Evolutionary conservation across 1,140 invertebrate genomes (phyloP), one percentile per base, ranked within the genome.

Genomic region (Bradynema listronoti): DNA sequence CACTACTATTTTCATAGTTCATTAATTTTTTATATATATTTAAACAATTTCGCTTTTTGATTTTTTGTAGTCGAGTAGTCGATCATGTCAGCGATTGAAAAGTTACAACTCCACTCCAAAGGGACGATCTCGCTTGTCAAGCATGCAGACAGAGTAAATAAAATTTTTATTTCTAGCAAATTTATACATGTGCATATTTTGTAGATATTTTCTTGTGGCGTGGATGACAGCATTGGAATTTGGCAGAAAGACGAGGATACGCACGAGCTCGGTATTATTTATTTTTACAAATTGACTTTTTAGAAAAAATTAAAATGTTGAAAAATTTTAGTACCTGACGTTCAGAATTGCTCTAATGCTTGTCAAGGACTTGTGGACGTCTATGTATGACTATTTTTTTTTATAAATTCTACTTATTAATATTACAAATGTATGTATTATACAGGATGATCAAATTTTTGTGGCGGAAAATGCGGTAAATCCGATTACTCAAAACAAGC

Each of bases 141-240:
- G 19, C 19, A 11, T 11, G 11, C 11, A 19, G 36, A 11, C 19
- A 11, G 19, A 19, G 36, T 39, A 11, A 39, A 11, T 39, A 11
- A 11, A 39, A 19, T 39, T 19, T 11, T 11, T 19, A 39, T 11
- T 19, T 11, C 19, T 19, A 39, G 36, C 11, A 11, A 11, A 11
- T 39, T 39, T 39, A 11, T 39, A 11, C 36, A 39, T 24, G 3
- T 50, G n/a, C 47, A 50, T 30, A 19, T 50, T 25, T n/a, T n/a
- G n/a, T 50, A 50, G 47, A 27, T 50, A 19, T 50, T 30, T 32
- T 50, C 47, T n/a, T 50, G 47, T 50, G 47, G 47, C 29, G 34
- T n/a, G n/a, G 47, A 50, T 29, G 16, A 19, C 16, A 29, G 19
- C 47, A 50, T 50, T 50, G 47, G 47, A 9, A 32, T 50, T 50